phyloP scores from a whole-genome alignment of 2,113 vertebrate genomes.

The Promerops cafer region DNA sequence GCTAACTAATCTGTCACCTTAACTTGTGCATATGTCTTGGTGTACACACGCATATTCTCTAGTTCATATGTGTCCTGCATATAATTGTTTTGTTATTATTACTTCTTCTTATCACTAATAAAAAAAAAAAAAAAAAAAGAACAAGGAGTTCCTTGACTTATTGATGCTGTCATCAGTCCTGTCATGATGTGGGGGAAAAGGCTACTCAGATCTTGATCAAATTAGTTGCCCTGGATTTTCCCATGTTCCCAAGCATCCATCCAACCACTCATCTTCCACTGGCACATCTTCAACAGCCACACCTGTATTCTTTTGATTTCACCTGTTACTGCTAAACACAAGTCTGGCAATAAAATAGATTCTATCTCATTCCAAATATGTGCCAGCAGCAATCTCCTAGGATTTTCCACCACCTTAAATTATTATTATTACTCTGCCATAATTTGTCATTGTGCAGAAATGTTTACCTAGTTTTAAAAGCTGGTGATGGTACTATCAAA shows the following conservation, averaged over 20 bases:
- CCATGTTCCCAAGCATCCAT: background rate
- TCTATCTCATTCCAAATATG: background rate
- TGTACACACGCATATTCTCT: background rate
- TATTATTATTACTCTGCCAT: background rate
- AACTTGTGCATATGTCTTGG: background rate
- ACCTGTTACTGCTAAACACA: background rate
- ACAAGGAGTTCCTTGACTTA: background rate
- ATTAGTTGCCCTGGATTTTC: background rate
- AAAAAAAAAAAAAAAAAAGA: background rate
- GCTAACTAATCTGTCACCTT: background rate
- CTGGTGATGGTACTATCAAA: background rate
- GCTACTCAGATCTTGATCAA: background rate
- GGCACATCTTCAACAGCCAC: background rate
- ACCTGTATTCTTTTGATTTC: background rate
- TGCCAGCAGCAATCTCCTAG: background rate
- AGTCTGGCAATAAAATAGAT: background rate
- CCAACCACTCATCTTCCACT: background rate
- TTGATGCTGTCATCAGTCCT: background rate
- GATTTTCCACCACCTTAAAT: background rate
- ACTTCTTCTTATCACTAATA: background rate
- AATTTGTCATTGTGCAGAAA: background rate
- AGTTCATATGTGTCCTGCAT: background rate
- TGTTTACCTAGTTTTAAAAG: background rate
- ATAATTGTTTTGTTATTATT: background rate
- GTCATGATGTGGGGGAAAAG: background rate